These are phyloP conservation scores for Styela plicata DNA, from an alignment of 23 tunicate species.

Conservation along the genomic window DNA sequence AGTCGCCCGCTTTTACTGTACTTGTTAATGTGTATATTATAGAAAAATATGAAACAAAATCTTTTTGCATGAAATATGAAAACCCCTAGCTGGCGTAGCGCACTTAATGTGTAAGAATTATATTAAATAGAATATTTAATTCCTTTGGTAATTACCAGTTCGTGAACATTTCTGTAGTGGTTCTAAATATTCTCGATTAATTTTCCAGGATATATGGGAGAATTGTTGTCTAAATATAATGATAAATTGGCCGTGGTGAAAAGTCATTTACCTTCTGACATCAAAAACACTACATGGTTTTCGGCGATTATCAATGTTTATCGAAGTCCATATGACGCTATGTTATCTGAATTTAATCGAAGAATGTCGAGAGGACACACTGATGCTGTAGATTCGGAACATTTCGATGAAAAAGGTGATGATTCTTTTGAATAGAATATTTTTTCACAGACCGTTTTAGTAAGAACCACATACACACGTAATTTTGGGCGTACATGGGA, in stretches of 20 bases:
- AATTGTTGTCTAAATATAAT: not conserved
- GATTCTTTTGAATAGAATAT: too few relatives aligned
- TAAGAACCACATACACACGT: too few relatives aligned
- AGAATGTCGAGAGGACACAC: constrained; percentile 1
- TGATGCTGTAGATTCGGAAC: not conserved
- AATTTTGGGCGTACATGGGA: too few relatives aligned
- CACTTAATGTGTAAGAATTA: too few relatives aligned
- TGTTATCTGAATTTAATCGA: constrained; percentile 25
- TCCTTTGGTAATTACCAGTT: too few relatives aligned
- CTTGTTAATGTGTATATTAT: too few relatives aligned
- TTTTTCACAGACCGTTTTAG: too few relatives aligned
- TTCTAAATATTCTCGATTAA: not conserved
- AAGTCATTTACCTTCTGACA: not conserved
- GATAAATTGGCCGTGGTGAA: constrained; percentile 18
- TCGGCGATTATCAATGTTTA: constrained; percentile 16
- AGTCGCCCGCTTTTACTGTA: too few relatives aligned
- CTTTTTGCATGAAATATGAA: too few relatives aligned
- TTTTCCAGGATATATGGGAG: constrained; percentile 22
- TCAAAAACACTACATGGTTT: not conserved
- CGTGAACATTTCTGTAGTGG: not conserved
- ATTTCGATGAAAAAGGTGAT: constrained; percentile 17
- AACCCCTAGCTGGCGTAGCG: too few relatives aligned
- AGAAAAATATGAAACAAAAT: too few relatives aligned
- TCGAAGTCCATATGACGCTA: constrained; percentile 19
- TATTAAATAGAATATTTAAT: too few relatives aligned